Evolutionary conservation across 2,113 vertebrate genomes (phyloP), one percentile per base, ranked within the genome.

Genomic region (Pollimyrus isidori): DNA sequence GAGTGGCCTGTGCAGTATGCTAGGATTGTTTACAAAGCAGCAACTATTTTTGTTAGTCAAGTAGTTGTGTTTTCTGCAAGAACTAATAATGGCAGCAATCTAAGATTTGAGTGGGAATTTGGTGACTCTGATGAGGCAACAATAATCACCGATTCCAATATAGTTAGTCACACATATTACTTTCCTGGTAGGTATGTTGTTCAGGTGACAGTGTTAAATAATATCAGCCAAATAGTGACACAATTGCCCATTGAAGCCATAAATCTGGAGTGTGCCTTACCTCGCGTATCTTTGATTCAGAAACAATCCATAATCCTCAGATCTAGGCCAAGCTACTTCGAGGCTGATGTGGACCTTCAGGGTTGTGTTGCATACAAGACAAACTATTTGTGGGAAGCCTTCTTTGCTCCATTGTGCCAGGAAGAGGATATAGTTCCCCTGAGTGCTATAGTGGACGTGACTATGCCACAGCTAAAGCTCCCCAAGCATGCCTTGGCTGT

Each of bases 91-190:
- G 95, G 94, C 3, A 95, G 92, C 80, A 92, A 95, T 76, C 62
- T 95, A 35, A 91, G 15, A 49, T 96, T 93, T 86, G 45, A 90
- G 5, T 97, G 96, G 96, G 91, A 93, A 80, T 96, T 96, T 92
- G 95, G 93, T 80, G 94, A 95, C 13, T 89, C 92, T 1, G 82
- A 87, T 4, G 88, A 92, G 21, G 52, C n/a, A 84, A 56, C 85
- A 11, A 3, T 86, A 86, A 19, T 82, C 46, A 93, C 92, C 76
- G 62, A 92, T 52, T 90, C 88, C 11, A 89, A 46, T 87, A 88
- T 42, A 35, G 90, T 93, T 30, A 87, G 23, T 89, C 92, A 97
- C 88, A 93, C 86, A 4, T 97, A 94, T 91, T 52, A 87, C 35
- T 7, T 9, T 23, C 26, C 93, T 13, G 94, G 95, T 2, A 90